phyloP scores from a whole-genome alignment of 2,797 vertebrate genomes.

The Parotocinclus haroldoi region DNA sequence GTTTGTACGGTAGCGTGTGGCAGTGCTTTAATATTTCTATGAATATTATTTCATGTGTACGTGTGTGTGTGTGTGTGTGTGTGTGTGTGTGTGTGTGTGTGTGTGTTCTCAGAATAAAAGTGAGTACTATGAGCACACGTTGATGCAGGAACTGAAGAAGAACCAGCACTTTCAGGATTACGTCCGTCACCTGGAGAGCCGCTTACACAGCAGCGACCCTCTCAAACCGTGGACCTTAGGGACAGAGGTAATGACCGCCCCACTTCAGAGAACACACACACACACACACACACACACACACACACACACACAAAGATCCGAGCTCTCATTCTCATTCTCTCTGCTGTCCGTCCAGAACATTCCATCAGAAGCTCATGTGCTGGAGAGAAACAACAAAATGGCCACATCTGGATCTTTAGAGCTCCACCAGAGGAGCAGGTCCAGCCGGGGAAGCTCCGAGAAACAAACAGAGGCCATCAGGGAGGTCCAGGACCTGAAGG shows the following conservation, averaged over 20 bases:
- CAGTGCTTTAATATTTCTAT: too few species aligned
- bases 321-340: not conserved
- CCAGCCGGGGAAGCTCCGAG: conserved; percentile 20
- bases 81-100: too few species aligned
- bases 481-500: conserved; percentile 69
- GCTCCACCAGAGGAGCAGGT: conserved; percentile 37
- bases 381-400: not conserved
- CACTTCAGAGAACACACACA: not conserved
- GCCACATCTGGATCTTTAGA: conserved; percentile 13
- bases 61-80: too few species aligned
- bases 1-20: too few species aligned
- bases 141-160: conserved; percentile 77
- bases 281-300: too few species aligned
- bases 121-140: conserved; percentile 72
- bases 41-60: too few species aligned
- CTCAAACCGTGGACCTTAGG: conserved; percentile 48
- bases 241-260: conserved; percentile 36
- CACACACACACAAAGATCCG: not conserved
- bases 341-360: conserved; percentile 20
- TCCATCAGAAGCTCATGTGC: conserved; percentile 28
- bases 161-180: conserved; percentile 76
- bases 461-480: conserved; percentile 37
- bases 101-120: conserved; percentile 55
- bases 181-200: conserved; percentile 64
- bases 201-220: conserved; percentile 51